Evolutionary conservation across 2,113 vertebrate species (phyloP).

Genomic region (Herpailurus yagouaroundi): DNA sequence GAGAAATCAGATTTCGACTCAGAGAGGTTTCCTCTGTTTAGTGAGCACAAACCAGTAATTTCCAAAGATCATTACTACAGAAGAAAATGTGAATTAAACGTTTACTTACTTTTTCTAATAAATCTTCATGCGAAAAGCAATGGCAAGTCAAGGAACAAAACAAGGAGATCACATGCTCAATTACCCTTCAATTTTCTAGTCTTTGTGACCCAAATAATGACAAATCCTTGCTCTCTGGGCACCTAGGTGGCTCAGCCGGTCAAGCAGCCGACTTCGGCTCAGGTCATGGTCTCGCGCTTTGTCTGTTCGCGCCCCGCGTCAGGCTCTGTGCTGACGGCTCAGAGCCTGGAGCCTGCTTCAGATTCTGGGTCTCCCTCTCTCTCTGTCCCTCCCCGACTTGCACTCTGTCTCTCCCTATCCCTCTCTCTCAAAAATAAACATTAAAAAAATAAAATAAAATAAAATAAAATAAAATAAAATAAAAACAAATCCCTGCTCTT

Average conservation of each 20-base stretch:
- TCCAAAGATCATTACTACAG: constrained; percentile 8
- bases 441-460: no score
- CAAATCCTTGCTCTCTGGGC: neutral
- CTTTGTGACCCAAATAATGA: neutral
- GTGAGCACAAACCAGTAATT: neutral
- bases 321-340: no score
- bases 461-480: neutral
- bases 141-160: constrained; percentile 87
- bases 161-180: neutral
- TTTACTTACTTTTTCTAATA: constrained; percentile 93
- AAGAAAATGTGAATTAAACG: constrained; percentile 46
- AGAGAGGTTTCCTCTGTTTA: constrained; percentile 3
- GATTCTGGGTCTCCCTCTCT: no score
- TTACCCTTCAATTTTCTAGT: neutral
- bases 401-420: no score
- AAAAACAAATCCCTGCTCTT: neutral
- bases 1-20: constrained; percentile 70
- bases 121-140: constrained; percentile 86
- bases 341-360: no score
- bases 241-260: no score
- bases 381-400: no score
- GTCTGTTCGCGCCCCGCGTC: no score
- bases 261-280: no score
- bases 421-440: no score
- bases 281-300: no score